Evolutionary conservation across 1,140 invertebrate genomes (phyloP), one percentile per base, ranked within the genome.

Genomic region (Aphaenogaster ashmeadi): DNA sequence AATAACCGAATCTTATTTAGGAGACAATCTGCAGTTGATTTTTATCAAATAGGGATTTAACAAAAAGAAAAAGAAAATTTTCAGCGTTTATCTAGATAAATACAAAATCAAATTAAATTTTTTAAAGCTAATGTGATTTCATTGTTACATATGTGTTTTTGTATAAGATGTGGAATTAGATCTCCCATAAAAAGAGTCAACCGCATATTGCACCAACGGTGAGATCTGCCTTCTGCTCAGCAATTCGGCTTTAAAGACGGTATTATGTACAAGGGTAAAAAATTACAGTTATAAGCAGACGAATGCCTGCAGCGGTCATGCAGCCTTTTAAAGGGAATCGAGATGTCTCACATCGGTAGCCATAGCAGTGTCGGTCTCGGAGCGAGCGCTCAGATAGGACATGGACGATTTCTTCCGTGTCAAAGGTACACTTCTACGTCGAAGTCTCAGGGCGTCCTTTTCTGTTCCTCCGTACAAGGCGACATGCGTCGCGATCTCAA

Each of bases 401-500:
- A 95, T 95, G 88, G 95, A 95, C 56, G 95, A 95, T 94, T 95
- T 95, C 94, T 95, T 95, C 93, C 94, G 94, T 83, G 94, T 94
- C 91, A 95, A 89, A 83, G 95, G 95, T 78, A 92, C 94, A 87
- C 95, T 95, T 89, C 93, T 93, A 79, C 95, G 95, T 88, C 95
- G 94, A 36, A 95, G 92, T 88, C 92, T 93, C 84, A 95, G 91
- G 79, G 95, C 95, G 87, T 95, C 95, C 93, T 94, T 94, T 91
- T 94, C 85, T 2, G 93, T 95, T 89, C 95, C 95, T 93, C 95
- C 96, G 94, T 91, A 96, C 94, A 95, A 95, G 90, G 94, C 94
- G 88, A 96, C 95, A 95, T 97, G 96, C 87, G 97, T 96, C 60
- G 97, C 97, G 83, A 96, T 96, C 93, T 96, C 96, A 94, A 98